Conservation (phyloP, 2,113 vertebrate species). For the Atrichornis clamosus region DNA sequence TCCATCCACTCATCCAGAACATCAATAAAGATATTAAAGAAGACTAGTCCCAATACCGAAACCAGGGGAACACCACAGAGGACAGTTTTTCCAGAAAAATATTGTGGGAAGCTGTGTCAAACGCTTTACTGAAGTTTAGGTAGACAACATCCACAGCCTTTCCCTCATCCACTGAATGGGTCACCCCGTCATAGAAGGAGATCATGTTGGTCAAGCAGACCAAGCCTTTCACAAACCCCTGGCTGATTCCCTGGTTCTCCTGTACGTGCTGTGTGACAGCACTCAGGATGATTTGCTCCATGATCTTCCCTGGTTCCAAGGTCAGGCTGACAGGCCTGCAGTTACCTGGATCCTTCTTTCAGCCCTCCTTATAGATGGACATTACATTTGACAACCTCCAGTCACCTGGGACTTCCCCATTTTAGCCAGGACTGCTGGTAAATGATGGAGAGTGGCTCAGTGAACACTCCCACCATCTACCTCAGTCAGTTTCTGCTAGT, state of each 20-base stretch:
- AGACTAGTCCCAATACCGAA: neutral
- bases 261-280: neutral
- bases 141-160: neutral
- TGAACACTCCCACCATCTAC: neutral
- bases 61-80: no score
- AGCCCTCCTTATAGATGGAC: neutral
- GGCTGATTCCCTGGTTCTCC: no score
- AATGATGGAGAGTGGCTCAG: neutral
- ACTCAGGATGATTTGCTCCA: neutral
- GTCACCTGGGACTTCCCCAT: neutral
- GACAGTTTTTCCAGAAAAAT: neutral
- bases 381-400: neutral
- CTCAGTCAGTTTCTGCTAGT: neutral
- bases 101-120: neutral
- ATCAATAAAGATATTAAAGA: neutral
- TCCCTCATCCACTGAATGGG: neutral
- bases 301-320: neutral
- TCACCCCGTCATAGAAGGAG: neutral
- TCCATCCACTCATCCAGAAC: accelerated
- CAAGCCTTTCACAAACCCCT: neutral
- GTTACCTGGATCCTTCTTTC: no score
- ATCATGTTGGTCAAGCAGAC: neutral
- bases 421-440: neutral
- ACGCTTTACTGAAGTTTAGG: neutral
- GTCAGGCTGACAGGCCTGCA: neutral